A percentile compares a stretch with the other conserved stretches of the same genome.
phyloP scores from a whole-genome alignment of 2,113 vertebrate species.

The Hippocampus zosterae region DNA sequence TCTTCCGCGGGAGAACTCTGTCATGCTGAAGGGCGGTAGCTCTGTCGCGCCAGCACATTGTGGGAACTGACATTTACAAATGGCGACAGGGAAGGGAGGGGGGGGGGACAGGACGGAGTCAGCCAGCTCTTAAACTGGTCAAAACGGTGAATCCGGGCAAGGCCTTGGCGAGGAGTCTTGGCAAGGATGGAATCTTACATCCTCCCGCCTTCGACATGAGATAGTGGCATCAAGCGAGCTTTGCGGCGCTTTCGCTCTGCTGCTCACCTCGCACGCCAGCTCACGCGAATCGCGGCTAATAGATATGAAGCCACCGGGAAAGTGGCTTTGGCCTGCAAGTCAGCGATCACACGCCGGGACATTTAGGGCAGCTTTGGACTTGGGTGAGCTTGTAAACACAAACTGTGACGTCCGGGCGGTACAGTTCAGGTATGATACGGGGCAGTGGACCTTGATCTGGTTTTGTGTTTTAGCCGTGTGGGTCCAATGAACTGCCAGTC shows the following conservation, averaged over 20 bases:
- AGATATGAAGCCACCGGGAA: constrained; percentile 52
- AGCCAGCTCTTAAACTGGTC: constrained; percentile 50
- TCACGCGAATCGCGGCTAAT: constrained; percentile 60
- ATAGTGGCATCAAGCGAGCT: constrained; percentile 64
- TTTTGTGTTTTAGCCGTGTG: background rate
- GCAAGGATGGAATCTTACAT: constrained; percentile 57
- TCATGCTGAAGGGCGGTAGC: constrained; percentile 56
- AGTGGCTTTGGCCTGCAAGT: constrained; percentile 33
- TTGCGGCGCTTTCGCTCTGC: constrained; percentile 56
- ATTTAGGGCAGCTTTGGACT: constrained; percentile 28
- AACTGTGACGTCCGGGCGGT: constrained; percentile 14
- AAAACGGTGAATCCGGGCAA: constrained; percentile 51
- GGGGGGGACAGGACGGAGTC: background rate
- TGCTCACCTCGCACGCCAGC: constrained; percentile 38
- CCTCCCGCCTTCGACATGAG: constrained; percentile 69
- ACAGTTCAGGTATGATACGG: background rate
- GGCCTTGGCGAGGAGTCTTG: constrained; percentile 17
- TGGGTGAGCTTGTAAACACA: constrained; percentile 30
- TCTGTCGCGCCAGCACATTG: constrained; percentile 38
- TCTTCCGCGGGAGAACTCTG: constrained; percentile 56
- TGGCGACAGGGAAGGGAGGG: constrained; percentile 21
- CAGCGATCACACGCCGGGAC: constrained; percentile 32
- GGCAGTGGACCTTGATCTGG: background rate
- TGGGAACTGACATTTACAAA: constrained; percentile 62
- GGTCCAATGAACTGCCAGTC: background rate